Evolutionary conservation across 2,888 invertebrate genomes (phyloP), one percentile per base, ranked within the genome.

Genomic region (Mellilla xanthometata): DNA sequence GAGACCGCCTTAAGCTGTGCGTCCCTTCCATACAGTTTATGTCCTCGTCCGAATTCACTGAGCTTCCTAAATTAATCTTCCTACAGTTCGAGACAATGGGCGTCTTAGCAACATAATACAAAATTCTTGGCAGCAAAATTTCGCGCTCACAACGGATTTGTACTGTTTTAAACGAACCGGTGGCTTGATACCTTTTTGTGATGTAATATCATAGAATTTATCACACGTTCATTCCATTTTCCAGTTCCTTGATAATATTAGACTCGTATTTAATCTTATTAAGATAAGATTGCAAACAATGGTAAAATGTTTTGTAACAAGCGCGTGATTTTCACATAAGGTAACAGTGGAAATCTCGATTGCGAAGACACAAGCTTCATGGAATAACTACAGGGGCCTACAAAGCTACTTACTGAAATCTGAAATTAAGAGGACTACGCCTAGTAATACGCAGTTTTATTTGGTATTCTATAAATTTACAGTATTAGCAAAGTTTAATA

Each of bases 51-150:
- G 64, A 76, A 74, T 76, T 74, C 72, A 68, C 71, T 56, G 65
- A 76, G 78, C 73, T 76, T 66, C 72, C 72, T 70, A 76, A 83
- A 84, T 84, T 83, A 84, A 84, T 83, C 82, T 81, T 80, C 75
- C 71, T 70, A 74, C 75, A 74, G 76, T 81, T 77, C 76, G 75
- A 79, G 76, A 83, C 82, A 82, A 85, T 82, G 71, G 70, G 48
- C 62, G 71, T 70, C 79, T 82, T 81, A 79, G 73, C 68, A 72
- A 74, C 72, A 72, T 75, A 76, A 76, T 76, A 78, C 69, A 67
- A 71, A 65, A 74, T 70, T 72, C 72, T 73, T 68, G 69, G 65
- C 51, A 60, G 68, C 67, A 61, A 68, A 69, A 77, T 72, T 74
- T 69, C 56, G 51, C 60, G 60, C 68, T 71, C 65, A 64, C 68